Base-by-base conservation (phyloP, 2,113 vertebrate species). In the Anarrhichthys ocellatus region DNA sequence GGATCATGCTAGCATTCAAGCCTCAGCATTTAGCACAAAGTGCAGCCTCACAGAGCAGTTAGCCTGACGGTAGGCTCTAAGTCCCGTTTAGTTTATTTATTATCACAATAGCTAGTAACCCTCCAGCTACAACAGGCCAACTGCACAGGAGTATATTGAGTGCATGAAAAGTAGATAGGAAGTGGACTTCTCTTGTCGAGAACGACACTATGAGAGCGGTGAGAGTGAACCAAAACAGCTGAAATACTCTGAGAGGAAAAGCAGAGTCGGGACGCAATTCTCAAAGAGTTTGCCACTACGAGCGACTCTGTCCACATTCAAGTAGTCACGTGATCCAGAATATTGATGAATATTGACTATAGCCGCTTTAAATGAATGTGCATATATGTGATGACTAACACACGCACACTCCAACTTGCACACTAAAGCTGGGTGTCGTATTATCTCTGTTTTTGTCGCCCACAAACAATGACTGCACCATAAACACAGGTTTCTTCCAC, bases 401-500 rank as follows among this genome's bases (percentile, higher is more conserved):
- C 24, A 59, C 54, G 17, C 44, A 11, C 63, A 24, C 65, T 17
- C 69, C 22, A 64, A 38, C 34, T 65, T 34, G 29, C 62, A 36
- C 27, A 68, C 3, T 58, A 56, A 48, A 80, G 32, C 58, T 32
- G 9, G 11, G 15, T 2, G 34, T 54, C 44, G 27, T 70, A 56
- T 66, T 13, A 65, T 59, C 62, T 59, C 56, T 77, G n/a, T 85
- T 73, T 84, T 76, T 81, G 71, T 75, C 0, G 1, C 44, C 22
- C 34, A 56, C 58, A 78, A 87, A 91, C 87, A 88, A 73, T 59
- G 68, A 68, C 22, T 13, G 29, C 66, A 24, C 76, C 87, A 67
- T 56, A 58, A 76, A 85, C 42, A 56, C 85, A 83, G 61, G 76
- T 81, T 72, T 74, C 86, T 84, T 86, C 81, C 86, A 82, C 89